Base-by-base conservation (phyloP, 2,888 invertebrate species). In the Cheilosia vernalis region DNA sequence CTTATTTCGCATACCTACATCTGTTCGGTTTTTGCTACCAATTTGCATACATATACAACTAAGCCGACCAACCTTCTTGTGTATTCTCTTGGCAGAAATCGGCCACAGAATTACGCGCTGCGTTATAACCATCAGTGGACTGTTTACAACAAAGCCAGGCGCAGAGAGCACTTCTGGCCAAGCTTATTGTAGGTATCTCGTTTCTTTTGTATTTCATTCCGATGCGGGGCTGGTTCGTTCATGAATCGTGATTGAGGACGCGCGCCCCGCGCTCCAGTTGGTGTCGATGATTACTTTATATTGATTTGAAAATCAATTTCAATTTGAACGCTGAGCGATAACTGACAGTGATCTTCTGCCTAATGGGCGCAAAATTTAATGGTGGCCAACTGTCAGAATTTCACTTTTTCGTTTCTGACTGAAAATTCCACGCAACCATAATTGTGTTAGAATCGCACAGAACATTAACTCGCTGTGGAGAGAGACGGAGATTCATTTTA, bases 211-310 rank as follows among this genome's bases (percentile, higher is more conserved):
- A 27, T 69, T 49, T 15, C n/a, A 40, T 21, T 19, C n/a, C 15
- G n/a, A 17, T 17, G 5, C 6, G 9, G 19, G 17, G 19, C 19
- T 47, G 47, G 30, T 47, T 21, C 33, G 4, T 37, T 40, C 27
- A 19, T 70, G 58, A 76, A 77, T 82, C 83, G 78, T 83, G 78
- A 83, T 78, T 73, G 79, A 67, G 83, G 60, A 73, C 83, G 82
- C 3, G 3, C 64, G 78, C 61, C 78, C 72, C 78, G 78, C 82
- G 83, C 78, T 83, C 83, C 79, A 83, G 64, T 83, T 83, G 73
- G 49, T 79, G 79, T 73, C 67, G 67, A 78, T 73, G 66, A 72
- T 78, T 78, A 67, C 63, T 78, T 13, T 13, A 37, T 37, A 67
- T 61, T 72, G 70, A 82, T 78, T 73, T 73, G 61, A 73, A 67